These are phyloP conservation scores for Cetonia aurata DNA, from an alignment of 2,888 invertebrate genomes.

Conservation along the genomic window DNA sequence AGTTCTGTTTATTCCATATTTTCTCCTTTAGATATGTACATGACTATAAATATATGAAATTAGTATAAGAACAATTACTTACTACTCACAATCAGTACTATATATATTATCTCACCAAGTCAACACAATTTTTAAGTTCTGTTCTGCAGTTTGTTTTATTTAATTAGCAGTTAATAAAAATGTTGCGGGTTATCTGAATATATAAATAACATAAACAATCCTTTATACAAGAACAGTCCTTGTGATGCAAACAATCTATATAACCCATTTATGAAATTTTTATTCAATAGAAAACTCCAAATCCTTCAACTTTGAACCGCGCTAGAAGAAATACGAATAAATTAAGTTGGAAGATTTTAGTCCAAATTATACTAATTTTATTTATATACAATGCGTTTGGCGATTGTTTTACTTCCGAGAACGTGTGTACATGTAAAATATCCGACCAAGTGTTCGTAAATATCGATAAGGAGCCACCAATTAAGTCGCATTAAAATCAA, in stretches of 20 bases:
- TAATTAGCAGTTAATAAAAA: neutral
- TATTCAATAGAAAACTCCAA: neutral
- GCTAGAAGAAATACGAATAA: neutral
- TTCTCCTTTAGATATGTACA: too few species aligned
- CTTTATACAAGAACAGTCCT: neutral
- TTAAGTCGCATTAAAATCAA: slow-evolving; percentile 23
- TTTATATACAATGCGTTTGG: neutral
- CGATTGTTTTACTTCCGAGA: neutral
- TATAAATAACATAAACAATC: neutral
- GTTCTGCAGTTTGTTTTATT: neutral
- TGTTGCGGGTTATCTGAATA: neutral
- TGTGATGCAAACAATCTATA: neutral
- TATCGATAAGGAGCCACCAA: slow-evolving; percentile 14
- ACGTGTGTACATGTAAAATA: neutral
- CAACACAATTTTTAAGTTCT: neutral
- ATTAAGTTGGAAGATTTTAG: slow-evolving; percentile 10
- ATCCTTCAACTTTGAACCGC: slow-evolving; percentile 21
- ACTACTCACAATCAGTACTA: too few species aligned
- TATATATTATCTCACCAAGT: too few species aligned
- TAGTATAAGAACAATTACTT: too few species aligned
- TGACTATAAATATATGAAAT: too few species aligned
- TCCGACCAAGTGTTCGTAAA: slow-evolving; percentile 7
- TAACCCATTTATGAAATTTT: neutral
- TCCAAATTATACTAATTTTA: neutral
- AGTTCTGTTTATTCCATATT: too few species aligned